phyloP scores from a whole-genome alignment of 2,113 vertebrate species.

The Sus scrofa region DNA sequence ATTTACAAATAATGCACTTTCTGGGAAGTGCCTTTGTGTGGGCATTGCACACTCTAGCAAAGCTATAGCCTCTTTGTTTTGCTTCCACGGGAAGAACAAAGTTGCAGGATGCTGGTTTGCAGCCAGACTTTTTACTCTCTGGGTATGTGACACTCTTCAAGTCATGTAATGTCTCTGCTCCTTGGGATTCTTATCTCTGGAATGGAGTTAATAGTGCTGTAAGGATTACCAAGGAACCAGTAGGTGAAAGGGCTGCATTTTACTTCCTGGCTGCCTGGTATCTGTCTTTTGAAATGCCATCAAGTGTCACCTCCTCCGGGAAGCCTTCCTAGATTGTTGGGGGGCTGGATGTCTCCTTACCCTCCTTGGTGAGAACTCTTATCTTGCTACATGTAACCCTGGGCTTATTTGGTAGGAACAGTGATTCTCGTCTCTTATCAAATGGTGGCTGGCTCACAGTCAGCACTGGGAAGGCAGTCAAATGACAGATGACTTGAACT shows the following conservation, averaged over 20 bases:
- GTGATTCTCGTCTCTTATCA: background rate
- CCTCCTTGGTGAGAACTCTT: background rate
- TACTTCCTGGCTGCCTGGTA: background rate
- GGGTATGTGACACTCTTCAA: background rate
- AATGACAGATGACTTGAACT: background rate
- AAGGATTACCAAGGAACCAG: background rate
- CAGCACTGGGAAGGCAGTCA: background rate
- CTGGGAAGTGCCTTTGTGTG: slow-evolving; percentile 7
- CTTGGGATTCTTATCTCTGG: background rate
- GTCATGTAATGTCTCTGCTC: background rate
- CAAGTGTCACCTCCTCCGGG: background rate
- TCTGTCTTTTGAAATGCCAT: background rate
- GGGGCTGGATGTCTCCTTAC: no score
- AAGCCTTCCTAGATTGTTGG: background rate
- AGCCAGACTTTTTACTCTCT: background rate
- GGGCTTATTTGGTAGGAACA: background rate
- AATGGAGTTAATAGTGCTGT: background rate
- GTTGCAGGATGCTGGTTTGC: background rate
- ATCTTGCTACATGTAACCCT: background rate
- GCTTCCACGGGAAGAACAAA: background rate
- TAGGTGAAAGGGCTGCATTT: background rate
- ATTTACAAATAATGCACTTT: slow-evolving; percentile 70
- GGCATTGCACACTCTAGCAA: background rate
- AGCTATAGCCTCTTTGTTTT: slow-evolving; percentile 34
- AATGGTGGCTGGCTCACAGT: background rate